Conservation (phyloP, 2,888 invertebrate species). For the Polydrusus tereticollis region DNA sequence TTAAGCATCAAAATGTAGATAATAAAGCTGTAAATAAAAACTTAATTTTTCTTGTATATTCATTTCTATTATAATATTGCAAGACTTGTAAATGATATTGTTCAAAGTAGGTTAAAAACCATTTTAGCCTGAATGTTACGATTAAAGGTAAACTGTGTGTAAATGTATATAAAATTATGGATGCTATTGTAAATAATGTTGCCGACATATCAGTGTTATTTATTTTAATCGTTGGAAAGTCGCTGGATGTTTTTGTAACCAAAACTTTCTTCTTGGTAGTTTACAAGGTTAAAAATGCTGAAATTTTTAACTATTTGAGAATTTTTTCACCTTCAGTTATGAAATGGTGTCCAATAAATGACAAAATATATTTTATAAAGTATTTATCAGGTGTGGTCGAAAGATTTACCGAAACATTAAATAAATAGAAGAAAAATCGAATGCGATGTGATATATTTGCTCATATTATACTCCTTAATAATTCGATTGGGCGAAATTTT, state of each 20-base stretch:
- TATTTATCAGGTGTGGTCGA: too few species aligned
- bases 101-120: conserved; percentile 21
- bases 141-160: conserved; percentile 14
- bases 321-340: too few species aligned
- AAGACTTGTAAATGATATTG: conserved; percentile 23
- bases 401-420: too few species aligned
- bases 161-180: conserved; percentile 24
- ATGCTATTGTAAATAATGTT: conserved; percentile 40
- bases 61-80: conserved; percentile 14
- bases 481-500: too few species aligned
- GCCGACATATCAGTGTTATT: conserved; percentile 43
- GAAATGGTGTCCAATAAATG: too few species aligned
- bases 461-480: too few species aligned
- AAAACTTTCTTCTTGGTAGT: conserved; percentile 17
- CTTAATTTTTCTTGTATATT: conserved; percentile 11
- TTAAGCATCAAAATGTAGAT: conserved; percentile 38
- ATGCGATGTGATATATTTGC: too few species aligned
- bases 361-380: too few species aligned
- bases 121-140: conserved; percentile 1
- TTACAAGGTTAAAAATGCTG: not conserved
- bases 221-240: conserved; percentile 36
- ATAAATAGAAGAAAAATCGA: too few species aligned
- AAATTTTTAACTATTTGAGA: not conserved
- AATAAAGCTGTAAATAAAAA: conserved; percentile 31
- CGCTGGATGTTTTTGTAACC: conserved; percentile 15